Conservation (phyloP, 2,888 invertebrate genomes). For the Apeira syringaria region DNA sequence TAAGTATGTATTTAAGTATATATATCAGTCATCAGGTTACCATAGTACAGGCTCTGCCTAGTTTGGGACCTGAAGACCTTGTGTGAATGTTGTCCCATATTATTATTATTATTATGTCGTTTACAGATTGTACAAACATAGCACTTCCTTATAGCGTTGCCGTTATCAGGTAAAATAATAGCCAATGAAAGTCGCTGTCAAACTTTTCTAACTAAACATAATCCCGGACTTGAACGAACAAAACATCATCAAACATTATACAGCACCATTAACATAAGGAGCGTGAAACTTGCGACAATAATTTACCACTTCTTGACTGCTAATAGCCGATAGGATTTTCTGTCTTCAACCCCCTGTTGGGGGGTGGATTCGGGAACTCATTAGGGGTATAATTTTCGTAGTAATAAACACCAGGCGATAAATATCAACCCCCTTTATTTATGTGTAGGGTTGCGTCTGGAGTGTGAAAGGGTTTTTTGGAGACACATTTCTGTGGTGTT, state of each 20-base stretch:
- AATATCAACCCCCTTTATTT: slow-evolving; percentile 76
- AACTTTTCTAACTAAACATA: neutral
- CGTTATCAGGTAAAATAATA: too few species aligned
- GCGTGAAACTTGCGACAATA: slow-evolving; percentile 52
- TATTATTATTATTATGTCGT: too few species aligned
- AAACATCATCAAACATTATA: slow-evolving; percentile 46
- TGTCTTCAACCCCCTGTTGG: slow-evolving; percentile 49
- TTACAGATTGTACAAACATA: too few species aligned
- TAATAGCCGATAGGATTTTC: slow-evolving; percentile 83
- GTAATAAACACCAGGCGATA: slow-evolving; percentile 80
- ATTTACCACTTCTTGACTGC: slow-evolving; percentile 74
- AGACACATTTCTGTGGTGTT: slow-evolving; percentile 24
- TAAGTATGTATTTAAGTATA: too few species aligned
- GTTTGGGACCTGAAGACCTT: too few species aligned
- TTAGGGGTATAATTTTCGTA: slow-evolving; percentile 81
- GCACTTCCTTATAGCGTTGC: too few species aligned
- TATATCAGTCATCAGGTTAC: too few species aligned
- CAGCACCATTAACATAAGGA: slow-evolving; percentile 65
- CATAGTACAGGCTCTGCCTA: too few species aligned
- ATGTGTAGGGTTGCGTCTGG: slow-evolving; percentile 50
- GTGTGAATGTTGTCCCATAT: too few species aligned
- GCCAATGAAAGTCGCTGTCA: too few species aligned
- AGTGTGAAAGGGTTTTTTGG: slow-evolving; percentile 40
- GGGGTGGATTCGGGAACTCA: slow-evolving; percentile 76
- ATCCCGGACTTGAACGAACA: slow-evolving; percentile 36